Evolutionary conservation across 2,113 vertebrate genomes (phyloP).

Genomic region (Cryptomyrus ogoouensis): DNA sequence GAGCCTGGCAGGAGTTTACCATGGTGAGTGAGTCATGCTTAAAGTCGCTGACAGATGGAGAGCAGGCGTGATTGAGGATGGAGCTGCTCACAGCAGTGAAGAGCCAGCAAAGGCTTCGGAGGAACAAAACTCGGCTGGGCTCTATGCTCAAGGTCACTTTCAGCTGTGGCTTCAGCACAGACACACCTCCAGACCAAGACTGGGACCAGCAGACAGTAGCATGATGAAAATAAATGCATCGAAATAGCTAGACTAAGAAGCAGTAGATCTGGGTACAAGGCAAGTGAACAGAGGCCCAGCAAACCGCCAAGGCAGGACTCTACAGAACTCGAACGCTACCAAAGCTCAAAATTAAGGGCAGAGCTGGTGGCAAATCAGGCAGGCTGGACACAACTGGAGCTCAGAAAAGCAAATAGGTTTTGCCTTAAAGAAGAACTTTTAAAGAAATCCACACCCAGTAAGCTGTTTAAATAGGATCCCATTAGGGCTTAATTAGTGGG

Average conservation of each 20-base stretch:
- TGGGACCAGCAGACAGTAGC: background rate
- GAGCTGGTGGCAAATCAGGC: background rate
- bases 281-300: background rate
- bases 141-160: background rate
- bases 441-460: background rate
- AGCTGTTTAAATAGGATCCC: background rate
- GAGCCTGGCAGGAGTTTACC: background rate
- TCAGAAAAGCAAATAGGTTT: background rate
- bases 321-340: background rate
- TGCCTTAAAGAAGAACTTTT: background rate
- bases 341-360: background rate
- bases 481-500: background rate
- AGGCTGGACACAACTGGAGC: background rate
- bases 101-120: background rate
- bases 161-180: background rate
- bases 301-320: background rate
- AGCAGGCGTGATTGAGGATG: background rate
- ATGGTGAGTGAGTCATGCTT: background rate
- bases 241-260: background rate
- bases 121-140: background rate
- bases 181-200: background rate
- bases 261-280: background rate
- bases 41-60: background rate
- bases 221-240: background rate
- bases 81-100: background rate